phyloP scores from a whole-genome alignment of 2,797 vertebrate species.

The Tamandua tetradactyla region DNA sequence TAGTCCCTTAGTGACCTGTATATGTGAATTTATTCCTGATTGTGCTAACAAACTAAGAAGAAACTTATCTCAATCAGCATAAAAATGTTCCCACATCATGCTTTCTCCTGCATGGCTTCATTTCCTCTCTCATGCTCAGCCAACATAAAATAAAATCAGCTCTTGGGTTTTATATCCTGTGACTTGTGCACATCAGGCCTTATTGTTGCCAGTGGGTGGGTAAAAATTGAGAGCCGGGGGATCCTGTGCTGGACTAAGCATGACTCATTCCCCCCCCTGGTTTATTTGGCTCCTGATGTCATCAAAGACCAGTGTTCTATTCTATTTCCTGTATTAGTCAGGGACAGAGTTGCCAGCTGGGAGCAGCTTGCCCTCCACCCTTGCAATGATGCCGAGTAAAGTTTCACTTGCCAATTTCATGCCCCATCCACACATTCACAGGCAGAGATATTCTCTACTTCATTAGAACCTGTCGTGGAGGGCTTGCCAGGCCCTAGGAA shows the following conservation, averaged over 20 bases:
- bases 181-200: conserved; percentile 45
- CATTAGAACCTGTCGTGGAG: conserved; percentile 69
- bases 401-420: conserved; percentile 39
- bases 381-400: neutral
- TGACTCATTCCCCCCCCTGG: conserved; percentile 47
- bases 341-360: conserved; percentile 2
- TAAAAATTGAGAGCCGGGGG: conserved; percentile 52
- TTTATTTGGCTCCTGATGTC: conserved; percentile 48
- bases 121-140: conserved; percentile 49
- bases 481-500: conserved; percentile 62
- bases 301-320: conserved; percentile 55
- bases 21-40: conserved; percentile 27
- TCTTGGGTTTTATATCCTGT: conserved; percentile 31
- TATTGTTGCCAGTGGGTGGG: conserved; percentile 48
- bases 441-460: conserved; percentile 52
- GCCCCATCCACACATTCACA: conserved; percentile 19
- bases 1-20: neutral
- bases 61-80: conserved; percentile 41
- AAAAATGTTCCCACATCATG: neutral
- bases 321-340: neutral
- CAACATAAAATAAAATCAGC: conserved; percentile 44
- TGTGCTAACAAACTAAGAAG: conserved; percentile 36
- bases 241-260: conserved; percentile 56
- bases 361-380: conserved; percentile 45
- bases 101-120: conserved; percentile 20